A percentile compares a stretch with the other conserved stretches of the same genome.
Evolutionary conservation across 2,113 vertebrate genomes (phyloP).

Genomic region (Petrocephalus microphthalmus): DNA sequence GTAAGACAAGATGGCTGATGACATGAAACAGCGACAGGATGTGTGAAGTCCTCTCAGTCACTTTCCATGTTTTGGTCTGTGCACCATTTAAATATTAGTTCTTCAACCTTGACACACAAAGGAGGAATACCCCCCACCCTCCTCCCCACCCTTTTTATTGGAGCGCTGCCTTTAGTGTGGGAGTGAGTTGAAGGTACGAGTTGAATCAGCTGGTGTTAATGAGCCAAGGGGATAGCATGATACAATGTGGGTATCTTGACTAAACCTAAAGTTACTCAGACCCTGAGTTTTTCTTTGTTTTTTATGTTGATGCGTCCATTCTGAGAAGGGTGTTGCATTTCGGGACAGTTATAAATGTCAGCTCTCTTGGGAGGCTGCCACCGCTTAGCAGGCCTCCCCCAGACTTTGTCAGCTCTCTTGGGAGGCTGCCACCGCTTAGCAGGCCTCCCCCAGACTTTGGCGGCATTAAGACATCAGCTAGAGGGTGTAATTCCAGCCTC

Average conservation of each 20-base stretch:
- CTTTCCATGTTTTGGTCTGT: not conserved
- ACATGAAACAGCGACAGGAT: not conserved
- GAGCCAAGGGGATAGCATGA: not conserved
- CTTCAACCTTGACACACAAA: not conserved
- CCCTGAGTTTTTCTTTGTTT: not conserved
- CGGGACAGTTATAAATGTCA: not conserved
- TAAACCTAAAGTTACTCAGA: not conserved
- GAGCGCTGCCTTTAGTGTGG: not conserved
- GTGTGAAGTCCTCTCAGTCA: not conserved
- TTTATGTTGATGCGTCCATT: not conserved
- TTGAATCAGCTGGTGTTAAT: not conserved
- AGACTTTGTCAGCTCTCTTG: not conserved
- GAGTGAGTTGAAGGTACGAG: not conserved
- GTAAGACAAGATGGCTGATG: not conserved
- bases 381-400: not conserved
- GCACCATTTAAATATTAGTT: not conserved
- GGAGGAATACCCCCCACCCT: not conserved
- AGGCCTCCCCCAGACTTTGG: not conserved
- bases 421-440: not conserved
- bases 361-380: not conserved
- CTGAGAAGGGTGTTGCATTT: not conserved
- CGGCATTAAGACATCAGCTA: not conserved
- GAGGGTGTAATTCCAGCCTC: not conserved
- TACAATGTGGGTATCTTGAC: not conserved
- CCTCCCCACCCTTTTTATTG: not conserved